phyloP scores from a whole-genome alignment of 2,888 invertebrate species.

The Patella pellucida region DNA sequence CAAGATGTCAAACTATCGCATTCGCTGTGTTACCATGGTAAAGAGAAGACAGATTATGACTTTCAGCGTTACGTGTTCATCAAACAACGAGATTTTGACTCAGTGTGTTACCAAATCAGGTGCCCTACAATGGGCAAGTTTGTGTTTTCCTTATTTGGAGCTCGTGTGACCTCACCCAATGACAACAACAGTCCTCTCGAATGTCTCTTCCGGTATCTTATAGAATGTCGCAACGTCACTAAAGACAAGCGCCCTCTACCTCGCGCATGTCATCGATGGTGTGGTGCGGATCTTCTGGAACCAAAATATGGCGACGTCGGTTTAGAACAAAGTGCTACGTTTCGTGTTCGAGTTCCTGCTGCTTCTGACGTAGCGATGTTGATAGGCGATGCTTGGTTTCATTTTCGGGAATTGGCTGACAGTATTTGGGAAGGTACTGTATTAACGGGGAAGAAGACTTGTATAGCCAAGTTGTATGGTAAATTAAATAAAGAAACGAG shows the following conservation, averaged over 20 bases:
- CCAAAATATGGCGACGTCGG: constrained; percentile 62
- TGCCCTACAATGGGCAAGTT: constrained; percentile 66
- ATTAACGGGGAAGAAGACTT: constrained; percentile 47
- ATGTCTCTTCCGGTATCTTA: constrained; percentile 63
- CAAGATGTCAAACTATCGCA: constrained; percentile 51
- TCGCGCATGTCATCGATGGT: constrained; percentile 63
- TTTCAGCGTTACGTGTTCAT: constrained; percentile 62
- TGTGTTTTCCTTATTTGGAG: constrained; percentile 63
- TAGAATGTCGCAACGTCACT: constrained; percentile 62
- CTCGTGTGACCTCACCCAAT: constrained; percentile 41
- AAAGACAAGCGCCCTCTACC: constrained; percentile 60
- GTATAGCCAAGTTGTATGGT: constrained; percentile 58
- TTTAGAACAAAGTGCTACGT: constrained; percentile 54
- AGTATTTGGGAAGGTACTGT: constrained; percentile 61
- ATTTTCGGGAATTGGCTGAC: constrained; percentile 58
- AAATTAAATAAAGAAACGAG: constrained; percentile 55
- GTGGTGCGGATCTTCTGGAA: constrained; percentile 59
- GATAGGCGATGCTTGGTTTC: constrained; percentile 64
- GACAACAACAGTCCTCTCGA: constrained; percentile 48
- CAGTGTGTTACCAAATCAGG: constrained; percentile 60
- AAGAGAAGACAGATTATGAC: constrained; percentile 50
- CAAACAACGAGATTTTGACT: constrained; percentile 54
- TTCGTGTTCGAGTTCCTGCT: constrained; percentile 61
- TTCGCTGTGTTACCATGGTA: constrained; percentile 58
- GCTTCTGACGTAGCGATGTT: constrained; percentile 64